Conservation (phyloP, 2,888 invertebrate species). For the Tridacna crocea region DNA sequence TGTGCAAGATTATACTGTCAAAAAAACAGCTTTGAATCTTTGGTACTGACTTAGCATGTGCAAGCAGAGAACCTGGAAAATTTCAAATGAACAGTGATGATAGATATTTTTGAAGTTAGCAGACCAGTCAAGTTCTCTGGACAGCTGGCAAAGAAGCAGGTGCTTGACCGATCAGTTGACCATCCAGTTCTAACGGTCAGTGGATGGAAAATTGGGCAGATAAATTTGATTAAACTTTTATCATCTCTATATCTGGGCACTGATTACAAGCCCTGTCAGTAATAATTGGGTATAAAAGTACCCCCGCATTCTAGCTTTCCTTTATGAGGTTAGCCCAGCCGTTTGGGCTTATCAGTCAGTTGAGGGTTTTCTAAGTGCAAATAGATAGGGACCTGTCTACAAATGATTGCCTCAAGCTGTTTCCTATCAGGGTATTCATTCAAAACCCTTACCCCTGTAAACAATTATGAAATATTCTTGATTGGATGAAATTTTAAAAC, state of each 20-base stretch:
- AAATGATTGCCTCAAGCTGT: slow-evolving; percentile 11
- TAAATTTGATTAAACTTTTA: slow-evolving; percentile 1
- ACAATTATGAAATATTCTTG: too few species aligned
- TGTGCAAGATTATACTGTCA: too few species aligned
- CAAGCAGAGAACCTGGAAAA: neutral
- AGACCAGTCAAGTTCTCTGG: neutral
- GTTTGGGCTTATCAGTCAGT: slow-evolving; percentile 14
- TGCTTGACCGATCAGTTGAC: neutral
- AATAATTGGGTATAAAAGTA: slow-evolving; percentile 3
- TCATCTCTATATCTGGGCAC: neutral
- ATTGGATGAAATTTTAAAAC: too few species aligned
- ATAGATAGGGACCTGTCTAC: slow-evolving; percentile 21
- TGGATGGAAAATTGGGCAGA: neutral
- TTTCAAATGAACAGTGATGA: neutral
- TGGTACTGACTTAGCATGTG: neutral
- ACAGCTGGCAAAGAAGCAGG: too few species aligned
- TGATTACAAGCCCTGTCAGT: slow-evolving; percentile 7
- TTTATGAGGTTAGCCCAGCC: neutral
- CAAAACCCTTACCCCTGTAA: neutral
- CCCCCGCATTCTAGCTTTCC: neutral
- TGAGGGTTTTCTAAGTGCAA: slow-evolving; percentile 19
- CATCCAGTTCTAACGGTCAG: neutral
- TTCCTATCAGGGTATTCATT: neutral
- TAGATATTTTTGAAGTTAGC: neutral
- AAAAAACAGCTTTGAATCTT: too few species aligned